Conservation (phyloP, 1,140 invertebrate genomes). For the Parapsyche elsis region DNA sequence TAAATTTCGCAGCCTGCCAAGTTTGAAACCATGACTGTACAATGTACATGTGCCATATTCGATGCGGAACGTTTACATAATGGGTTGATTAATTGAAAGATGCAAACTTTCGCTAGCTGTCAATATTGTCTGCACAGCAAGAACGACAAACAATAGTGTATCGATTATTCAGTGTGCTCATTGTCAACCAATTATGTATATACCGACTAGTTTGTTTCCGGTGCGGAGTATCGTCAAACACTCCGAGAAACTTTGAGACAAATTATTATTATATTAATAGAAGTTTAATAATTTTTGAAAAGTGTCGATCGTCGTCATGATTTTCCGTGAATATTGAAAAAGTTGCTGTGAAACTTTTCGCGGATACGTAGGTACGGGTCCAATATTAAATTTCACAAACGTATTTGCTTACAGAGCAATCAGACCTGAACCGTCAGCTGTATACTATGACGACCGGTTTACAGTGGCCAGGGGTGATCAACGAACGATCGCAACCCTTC, state of each 20-base stretch:
- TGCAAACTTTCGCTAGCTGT: not conserved
- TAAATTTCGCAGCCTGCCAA: no score
- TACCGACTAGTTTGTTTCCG: not conserved
- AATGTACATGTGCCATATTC: no score
- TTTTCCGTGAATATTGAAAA: slow-evolving; percentile 9
- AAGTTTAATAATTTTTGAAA: no score
- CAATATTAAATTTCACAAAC: slow-evolving; percentile 41
- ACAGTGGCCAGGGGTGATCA: not conserved
- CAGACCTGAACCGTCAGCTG: slow-evolving; percentile 35
- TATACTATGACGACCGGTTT: slow-evolving; percentile 29
- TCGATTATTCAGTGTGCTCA: not conserved
- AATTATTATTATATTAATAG: no score
- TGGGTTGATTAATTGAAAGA: not conserved
- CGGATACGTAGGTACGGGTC: not conserved
- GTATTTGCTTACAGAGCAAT: slow-evolving; percentile 43
- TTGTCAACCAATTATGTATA: not conserved
- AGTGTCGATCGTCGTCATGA: not conserved
- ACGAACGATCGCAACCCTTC: not conserved
- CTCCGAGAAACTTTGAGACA: no score
- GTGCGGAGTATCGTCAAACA: not conserved
- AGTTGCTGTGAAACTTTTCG: not conserved
- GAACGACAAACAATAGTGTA: not conserved
- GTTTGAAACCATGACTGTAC: no score
- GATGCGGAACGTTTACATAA: no score
- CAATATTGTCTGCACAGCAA: not conserved